These are phyloP conservation scores for Catagonus wagneri DNA, from an alignment of 2,113 vertebrate genomes.

Conservation along the genomic window DNA sequence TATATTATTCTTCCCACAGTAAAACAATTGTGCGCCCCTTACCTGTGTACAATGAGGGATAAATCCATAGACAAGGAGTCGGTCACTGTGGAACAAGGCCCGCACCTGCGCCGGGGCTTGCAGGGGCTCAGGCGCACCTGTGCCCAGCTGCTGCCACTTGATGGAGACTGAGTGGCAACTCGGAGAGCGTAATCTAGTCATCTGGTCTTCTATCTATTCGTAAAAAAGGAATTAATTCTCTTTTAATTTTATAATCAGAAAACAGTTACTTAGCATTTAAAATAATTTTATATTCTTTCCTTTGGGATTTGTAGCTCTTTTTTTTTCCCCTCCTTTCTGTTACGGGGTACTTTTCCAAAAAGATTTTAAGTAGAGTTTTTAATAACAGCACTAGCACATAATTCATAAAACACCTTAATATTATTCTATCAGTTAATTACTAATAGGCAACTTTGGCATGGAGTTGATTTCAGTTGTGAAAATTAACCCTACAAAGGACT, in stretches of 20 bases:
- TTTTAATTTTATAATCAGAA: neutral
- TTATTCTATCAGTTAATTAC: conserved; percentile 24
- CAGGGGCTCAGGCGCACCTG: conserved; percentile 77
- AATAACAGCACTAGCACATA: neutral
- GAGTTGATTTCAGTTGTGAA: conserved; percentile 26
- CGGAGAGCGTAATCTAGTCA: conserved; percentile 86
- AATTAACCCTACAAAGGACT: conserved; percentile 17
- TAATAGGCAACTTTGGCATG: neutral
- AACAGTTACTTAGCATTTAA: neutral
- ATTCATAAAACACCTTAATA: conserved; percentile 26
- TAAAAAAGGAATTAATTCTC: conserved; percentile 36
- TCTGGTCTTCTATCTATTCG: conserved; percentile 88
- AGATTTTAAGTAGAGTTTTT: neutral
- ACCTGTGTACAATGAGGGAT: conserved; percentile 93
- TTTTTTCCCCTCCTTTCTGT: neutral
- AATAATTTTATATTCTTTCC: neutral
- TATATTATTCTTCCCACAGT: neutral
- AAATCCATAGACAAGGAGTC: conserved; percentile 92
- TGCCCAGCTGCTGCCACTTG: conserved; percentile 92
- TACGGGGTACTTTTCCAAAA: neutral
- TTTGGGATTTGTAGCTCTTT: neutral
- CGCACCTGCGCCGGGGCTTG: conserved; percentile 91
- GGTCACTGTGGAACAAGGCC: conserved; percentile 89
- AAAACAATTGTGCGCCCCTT: neutral
- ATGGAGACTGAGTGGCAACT: conserved; percentile 92